Evolutionary conservation across 2,888 invertebrate species (phyloP), one percentile per base, ranked within the genome.

Genomic region (Liodrosophila aerea): DNA sequence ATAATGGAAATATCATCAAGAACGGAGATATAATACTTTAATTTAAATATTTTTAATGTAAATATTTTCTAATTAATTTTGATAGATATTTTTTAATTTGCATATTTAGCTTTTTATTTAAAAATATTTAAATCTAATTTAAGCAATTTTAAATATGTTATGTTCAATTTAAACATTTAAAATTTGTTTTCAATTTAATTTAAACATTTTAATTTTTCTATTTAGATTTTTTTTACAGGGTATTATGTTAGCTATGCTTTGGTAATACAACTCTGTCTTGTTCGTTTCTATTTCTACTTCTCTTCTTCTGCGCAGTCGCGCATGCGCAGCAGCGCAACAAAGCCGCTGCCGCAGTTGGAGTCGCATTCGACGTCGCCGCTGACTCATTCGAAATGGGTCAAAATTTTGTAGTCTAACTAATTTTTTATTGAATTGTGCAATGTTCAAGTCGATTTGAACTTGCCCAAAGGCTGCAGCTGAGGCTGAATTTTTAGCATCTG

Each of bases 301-400:
- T 58, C 57, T 45, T 58, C 57, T 45, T 22, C 22, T 22, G 59
- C 64, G 58, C 64, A 57, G 75, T 67, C 75, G 76, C 75, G 73
- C 82, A 60, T 73, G 82, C 64, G 61, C 64, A 81, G 70, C 72
- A 51, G 63, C 64, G 74, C 74, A 58, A 39, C 49, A 51, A 41
- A 43, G 43, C 12, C 49, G 37, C 30, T 9, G 13, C 11, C 27
- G 27, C 39, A 37, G 46, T 43, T 34, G 41, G 45, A 43, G 40
- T 37, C 45, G 30, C 36, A 13, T 18, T 51, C 27, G 7, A 27
- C 27, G 27, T 51, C 27, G 7, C 31, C 27, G 40, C 49, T 70
- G 60, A 73, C 36, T 73, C 63, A 73, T 7, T 45, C 53, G 47
- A 76, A 78, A 83, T 80, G 64, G 80, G 83, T 80, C 65, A 77